phyloP scores from a whole-genome alignment of 2,888 invertebrate genomes.

The Ophion slaviceki region DNA sequence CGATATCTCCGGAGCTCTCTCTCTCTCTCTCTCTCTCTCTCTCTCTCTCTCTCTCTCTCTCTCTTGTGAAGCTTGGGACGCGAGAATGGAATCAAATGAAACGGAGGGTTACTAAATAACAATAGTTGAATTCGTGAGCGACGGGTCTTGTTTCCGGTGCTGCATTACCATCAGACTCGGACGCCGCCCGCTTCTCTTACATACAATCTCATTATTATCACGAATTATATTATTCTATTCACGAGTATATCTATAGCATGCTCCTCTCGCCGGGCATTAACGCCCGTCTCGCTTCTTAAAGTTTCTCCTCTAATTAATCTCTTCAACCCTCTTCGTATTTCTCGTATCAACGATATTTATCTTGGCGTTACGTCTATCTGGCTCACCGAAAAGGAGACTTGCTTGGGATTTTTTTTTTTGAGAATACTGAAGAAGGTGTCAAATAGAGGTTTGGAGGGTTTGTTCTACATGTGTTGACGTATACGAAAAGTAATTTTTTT shows the following conservation, averaged over 20 bases:
- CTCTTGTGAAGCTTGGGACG: slow-evolving; percentile 65
- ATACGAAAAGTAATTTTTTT: too few relatives aligned
- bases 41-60: slow-evolving; percentile 1
- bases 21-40: slow-evolving; percentile 6
- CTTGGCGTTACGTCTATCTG: too few relatives aligned
- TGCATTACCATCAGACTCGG: slow-evolving; percentile 38
- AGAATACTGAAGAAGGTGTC: too few relatives aligned
- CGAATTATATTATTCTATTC: slow-evolving; percentile 2
- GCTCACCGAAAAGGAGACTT: too few relatives aligned
- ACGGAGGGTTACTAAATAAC: slow-evolving; percentile 81
- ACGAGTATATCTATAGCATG: neutral
- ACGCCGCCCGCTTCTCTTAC: slow-evolving; percentile 20
- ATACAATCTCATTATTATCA: slow-evolving; percentile 47
- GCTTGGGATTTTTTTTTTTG: too few relatives aligned
- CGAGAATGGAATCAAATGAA: slow-evolving; percentile 80
- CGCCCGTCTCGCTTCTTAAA: slow-evolving; percentile 10
- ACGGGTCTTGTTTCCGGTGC: slow-evolving; percentile 81
- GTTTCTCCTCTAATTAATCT: neutral
- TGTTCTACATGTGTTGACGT: too few relatives aligned
- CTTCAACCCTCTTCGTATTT: neutral
- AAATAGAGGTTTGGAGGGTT: too few relatives aligned
- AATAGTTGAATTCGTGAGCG: slow-evolving; percentile 82
- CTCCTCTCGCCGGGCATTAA: slow-evolving; percentile 61
- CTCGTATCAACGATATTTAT: too few relatives aligned
- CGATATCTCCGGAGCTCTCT: slow-evolving; percentile 16